phyloP scores from a whole-genome alignment of 2,888 invertebrate genomes.

The Folsomia manolachei region DNA sequence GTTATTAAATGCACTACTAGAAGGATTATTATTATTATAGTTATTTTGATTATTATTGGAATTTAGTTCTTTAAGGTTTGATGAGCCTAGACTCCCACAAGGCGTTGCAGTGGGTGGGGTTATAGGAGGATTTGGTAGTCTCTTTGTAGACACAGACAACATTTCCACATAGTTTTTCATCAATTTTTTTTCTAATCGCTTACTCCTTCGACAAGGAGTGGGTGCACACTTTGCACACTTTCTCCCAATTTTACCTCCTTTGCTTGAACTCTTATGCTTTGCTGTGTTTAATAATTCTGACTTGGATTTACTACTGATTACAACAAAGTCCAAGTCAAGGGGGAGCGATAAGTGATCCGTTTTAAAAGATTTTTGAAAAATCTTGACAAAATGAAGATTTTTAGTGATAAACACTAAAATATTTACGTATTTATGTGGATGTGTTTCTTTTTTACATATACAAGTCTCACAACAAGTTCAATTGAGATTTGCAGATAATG shows the following conservation, averaged over 20 bases:
- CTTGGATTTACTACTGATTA: background rate
- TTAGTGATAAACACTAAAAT: background rate
- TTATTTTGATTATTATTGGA: background rate
- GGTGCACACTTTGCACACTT: constrained; percentile 10
- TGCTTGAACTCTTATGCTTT: background rate
- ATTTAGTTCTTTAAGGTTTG: constrained; percentile 33
- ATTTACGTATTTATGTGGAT: background rate
- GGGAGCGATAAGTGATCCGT: constrained; percentile 7
- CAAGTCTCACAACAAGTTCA: background rate
- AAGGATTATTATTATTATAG: constrained; percentile 26
- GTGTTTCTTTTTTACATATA: background rate
- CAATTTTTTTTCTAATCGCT: constrained; percentile 8
- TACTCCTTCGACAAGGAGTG: constrained; percentile 4
- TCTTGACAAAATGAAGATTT: background rate
- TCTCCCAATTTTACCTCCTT: constrained; percentile 1
- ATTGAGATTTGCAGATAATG: background rate
- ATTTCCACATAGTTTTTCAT: constrained; percentile 48
- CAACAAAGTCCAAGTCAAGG: constrained; percentile 8
- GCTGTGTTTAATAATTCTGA: background rate
- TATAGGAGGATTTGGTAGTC: constrained; percentile 27
- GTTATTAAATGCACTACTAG: constrained; percentile 6
- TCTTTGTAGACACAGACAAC: constrained; percentile 48
- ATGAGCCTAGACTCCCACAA: constrained; percentile 24
- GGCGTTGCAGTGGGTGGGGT: background rate
- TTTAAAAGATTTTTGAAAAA: constrained; percentile 5